Evolutionary conservation across 92 coral and sea anemone genomes (phyloP).

Genomic region (Siderastrea radians): DNA sequence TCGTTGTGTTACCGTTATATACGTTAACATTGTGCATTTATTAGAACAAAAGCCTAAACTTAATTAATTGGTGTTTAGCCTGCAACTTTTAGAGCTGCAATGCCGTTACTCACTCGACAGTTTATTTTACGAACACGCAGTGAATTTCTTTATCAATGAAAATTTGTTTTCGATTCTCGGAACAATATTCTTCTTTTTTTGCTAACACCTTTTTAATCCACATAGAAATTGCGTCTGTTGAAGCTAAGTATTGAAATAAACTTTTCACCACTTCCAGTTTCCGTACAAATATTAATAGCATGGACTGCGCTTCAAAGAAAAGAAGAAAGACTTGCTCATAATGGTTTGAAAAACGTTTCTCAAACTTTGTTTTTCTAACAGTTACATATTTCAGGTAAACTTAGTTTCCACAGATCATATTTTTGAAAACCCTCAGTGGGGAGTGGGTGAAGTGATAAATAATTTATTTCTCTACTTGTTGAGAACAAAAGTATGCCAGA

Average conservation of each 20-base stretch:
- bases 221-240: too few species aligned
- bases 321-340: too few species aligned
- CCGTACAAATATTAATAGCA: too few species aligned
- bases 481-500: background rate
- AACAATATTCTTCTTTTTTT: background rate
- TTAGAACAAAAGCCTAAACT: background rate
- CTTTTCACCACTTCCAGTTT: too few species aligned
- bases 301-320: too few species aligned
- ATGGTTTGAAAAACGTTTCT: background rate
- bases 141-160: background rate
- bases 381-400: background rate
- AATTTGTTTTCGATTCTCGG: background rate
- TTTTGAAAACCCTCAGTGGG: background rate
- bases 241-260: too few species aligned
- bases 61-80: background rate
- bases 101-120: background rate
- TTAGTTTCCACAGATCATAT: background rate
- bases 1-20: too few species aligned
- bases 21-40: too few species aligned
- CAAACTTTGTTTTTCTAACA: background rate
- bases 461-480: background rate
- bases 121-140: background rate
- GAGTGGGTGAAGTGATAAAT: background rate
- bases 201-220: background rate
- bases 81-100: too few species aligned